phyloP scores from a whole-genome alignment of 2,797 vertebrate genomes.

The Clarias laeviceps region DNA sequence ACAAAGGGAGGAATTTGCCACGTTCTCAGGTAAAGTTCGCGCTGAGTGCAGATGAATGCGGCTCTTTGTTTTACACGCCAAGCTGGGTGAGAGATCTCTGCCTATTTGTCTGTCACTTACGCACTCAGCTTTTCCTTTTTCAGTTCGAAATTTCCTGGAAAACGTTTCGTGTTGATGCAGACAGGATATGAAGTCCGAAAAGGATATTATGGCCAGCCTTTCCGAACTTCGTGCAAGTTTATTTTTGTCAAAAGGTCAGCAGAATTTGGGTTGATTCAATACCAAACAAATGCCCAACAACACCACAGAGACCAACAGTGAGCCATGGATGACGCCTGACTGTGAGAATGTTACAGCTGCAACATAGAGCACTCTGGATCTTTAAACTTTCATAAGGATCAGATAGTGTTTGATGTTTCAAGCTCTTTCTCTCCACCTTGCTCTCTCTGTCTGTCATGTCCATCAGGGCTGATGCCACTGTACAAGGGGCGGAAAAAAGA shows the following conservation, averaged over 20 bases:
- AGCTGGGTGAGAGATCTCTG: slow-evolving; percentile 50
- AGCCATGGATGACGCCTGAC: not conserved
- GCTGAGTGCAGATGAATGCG: slow-evolving; percentile 57
- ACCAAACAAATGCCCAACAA: not conserved
- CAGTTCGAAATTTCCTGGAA: not conserved
- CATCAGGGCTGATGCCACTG: slow-evolving; percentile 45
- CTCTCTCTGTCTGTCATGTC: slow-evolving; percentile 26
- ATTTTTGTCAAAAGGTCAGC: not conserved
- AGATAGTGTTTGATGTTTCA: slow-evolving; percentile 15
- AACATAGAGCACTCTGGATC: not conserved
- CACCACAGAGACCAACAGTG: not conserved
- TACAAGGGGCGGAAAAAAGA: slow-evolving; percentile 45
- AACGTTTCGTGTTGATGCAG: slow-evolving; percentile 16
- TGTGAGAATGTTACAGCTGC: not conserved
- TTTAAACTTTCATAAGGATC: slow-evolving; percentile 16
- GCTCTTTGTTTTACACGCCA: slow-evolving; percentile 60
- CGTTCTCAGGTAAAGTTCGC: slow-evolving; percentile 61
- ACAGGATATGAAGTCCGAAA: slow-evolving; percentile 15
- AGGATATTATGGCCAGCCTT: not conserved
- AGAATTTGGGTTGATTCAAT: not conserved
- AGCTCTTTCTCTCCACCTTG: not conserved
- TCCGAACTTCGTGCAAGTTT: not conserved
- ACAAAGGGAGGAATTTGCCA: slow-evolving; percentile 61
- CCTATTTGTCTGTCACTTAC: slow-evolving; percentile 24
- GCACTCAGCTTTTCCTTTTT: slow-evolving; percentile 3